These are phyloP conservation scores for Alectura lathami DNA, from an alignment of 2,113 vertebrate species.

Conservation along the genomic window DNA sequence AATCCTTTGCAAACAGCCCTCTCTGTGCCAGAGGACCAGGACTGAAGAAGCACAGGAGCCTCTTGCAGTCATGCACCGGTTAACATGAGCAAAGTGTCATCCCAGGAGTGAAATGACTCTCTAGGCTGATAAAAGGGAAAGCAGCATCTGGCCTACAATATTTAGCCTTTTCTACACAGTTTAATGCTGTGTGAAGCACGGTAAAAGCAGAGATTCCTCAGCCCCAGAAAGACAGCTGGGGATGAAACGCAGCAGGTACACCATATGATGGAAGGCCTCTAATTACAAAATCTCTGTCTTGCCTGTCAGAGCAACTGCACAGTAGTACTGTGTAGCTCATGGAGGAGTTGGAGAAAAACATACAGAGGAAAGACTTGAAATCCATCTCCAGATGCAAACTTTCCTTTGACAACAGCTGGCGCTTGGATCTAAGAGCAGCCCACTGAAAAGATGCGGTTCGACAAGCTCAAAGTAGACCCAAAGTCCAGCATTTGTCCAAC, in stretches of 20 bases:
- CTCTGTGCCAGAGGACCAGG: not conserved
- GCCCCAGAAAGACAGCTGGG: constrained; percentile 36
- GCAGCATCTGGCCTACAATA: constrained; percentile 60
- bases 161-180: constrained; percentile 63
- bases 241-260: constrained; percentile 18
- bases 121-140: constrained; percentile 59
- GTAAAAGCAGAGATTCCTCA: constrained; percentile 50
- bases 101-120: constrained; percentile 56
- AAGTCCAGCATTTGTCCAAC: not conserved
- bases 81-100: constrained; percentile 38
- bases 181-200: constrained; percentile 69
- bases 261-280: constrained; percentile 48
- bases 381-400: constrained; percentile 1
- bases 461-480: not conserved
- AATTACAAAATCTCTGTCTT: constrained; percentile 57
- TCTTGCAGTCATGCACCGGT: constrained; percentile 26
- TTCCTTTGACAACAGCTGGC: not conserved
- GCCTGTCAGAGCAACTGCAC: constrained; percentile 37
- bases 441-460: not conserved
- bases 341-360: not conserved
- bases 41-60: not conserved
- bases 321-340: not conserved
- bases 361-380: not conserved
- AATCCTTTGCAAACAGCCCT: not conserved
- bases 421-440: not conserved